Conservation (phyloP, 1,140 invertebrate genomes). For the Bombyx mandarina region DNA sequence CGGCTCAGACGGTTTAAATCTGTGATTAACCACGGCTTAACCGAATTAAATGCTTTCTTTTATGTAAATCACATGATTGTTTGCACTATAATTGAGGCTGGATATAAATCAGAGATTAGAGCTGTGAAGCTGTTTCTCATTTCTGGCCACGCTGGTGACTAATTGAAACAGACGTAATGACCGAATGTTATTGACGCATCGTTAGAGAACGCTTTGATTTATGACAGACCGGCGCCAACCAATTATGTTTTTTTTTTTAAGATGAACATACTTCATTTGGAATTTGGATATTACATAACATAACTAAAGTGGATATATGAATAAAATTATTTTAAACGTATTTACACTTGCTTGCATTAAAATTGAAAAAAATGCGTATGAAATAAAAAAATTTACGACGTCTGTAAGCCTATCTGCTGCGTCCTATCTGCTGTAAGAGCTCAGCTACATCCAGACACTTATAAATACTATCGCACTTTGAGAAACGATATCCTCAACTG, state of each 20-base stretch:
- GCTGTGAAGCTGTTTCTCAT: constrained; percentile 19
- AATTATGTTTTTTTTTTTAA: not conserved
- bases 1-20: constrained; percentile 41
- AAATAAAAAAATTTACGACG: too few relatives aligned
- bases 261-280: too few relatives aligned
- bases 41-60: constrained; percentile 58
- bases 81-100: constrained; percentile 25
- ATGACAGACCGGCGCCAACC: constrained; percentile 1
- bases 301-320: too few relatives aligned
- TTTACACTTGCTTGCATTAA: too few relatives aligned
- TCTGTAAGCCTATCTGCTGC: too few relatives aligned
- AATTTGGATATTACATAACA: too few relatives aligned
- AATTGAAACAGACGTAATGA: constrained; percentile 22
- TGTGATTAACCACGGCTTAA: constrained; percentile 51
- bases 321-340: too few relatives aligned
- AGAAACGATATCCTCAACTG: too few relatives aligned
- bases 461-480: too few relatives aligned
- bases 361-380: too few relatives aligned
- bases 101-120: constrained; percentile 32
- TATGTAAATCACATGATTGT: constrained; percentile 55
- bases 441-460: too few relatives aligned
- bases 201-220: constrained; percentile 18
- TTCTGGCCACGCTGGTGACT: constrained; percentile 15
- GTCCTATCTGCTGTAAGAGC: too few relatives aligned
- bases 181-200: constrained; percentile 14